phyloP scores from a whole-genome alignment of 2,888 invertebrate genomes.

The Drosophila sordidula region DNA sequence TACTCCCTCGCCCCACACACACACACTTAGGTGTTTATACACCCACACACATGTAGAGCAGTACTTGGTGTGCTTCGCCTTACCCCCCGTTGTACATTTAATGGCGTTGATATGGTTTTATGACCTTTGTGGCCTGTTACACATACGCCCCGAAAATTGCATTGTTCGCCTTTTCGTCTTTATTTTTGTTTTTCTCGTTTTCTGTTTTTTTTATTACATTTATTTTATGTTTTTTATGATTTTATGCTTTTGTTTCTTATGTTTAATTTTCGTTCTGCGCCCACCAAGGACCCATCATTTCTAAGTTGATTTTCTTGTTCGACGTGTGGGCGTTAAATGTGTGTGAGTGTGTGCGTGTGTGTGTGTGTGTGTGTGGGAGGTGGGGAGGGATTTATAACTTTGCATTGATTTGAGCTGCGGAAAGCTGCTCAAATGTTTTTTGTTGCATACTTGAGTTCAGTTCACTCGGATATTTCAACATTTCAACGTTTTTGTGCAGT shows the following conservation, averaged over 20 bases:
- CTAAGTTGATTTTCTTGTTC: constrained; percentile 84
- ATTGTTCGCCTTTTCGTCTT: constrained; percentile 67
- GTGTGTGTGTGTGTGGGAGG: constrained; percentile 4
- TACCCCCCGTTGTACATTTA: constrained; percentile 77
- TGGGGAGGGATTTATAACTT: background rate
- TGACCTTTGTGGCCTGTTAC: constrained; percentile 83
- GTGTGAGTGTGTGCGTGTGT: constrained; percentile 1
- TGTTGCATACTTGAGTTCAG: constrained; percentile 20
- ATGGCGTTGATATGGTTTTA: constrained; percentile 84
- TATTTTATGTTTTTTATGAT: constrained; percentile 81
- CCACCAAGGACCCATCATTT: constrained; percentile 80
- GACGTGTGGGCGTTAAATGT: constrained; percentile 6
- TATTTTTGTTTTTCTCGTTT: constrained; percentile 52
- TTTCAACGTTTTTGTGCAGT: constrained; percentile 48
- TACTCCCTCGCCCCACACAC: constrained; percentile 14
- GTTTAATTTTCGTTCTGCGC: constrained; percentile 58
- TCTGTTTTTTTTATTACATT: constrained; percentile 66
- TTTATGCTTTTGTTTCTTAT: constrained; percentile 59
- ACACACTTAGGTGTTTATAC: constrained; percentile 65
- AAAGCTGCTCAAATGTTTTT: constrained; percentile 16
- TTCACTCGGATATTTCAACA: constrained; percentile 41
- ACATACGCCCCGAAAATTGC: constrained; percentile 80
- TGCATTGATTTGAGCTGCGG: constrained; percentile 24
- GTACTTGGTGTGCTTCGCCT: constrained; percentile 19
- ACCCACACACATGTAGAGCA: constrained; percentile 27